These are phyloP conservation scores for Bolborhynchus lineola DNA, from an alignment of 2,113 vertebrate genomes.

Conservation along the genomic window DNA sequence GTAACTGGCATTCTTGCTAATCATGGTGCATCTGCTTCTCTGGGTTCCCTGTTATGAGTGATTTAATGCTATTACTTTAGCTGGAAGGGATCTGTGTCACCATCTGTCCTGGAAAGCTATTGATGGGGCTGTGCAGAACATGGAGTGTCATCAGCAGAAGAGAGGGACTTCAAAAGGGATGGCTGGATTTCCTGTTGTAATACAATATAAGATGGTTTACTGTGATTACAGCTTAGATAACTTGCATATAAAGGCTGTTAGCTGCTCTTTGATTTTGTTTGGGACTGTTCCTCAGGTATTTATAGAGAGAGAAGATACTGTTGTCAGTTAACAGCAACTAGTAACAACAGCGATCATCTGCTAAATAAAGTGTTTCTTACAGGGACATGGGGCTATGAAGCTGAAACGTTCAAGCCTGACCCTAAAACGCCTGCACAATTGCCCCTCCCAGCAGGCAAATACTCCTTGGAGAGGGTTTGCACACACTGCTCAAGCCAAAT, in stretches of 20 bases:
- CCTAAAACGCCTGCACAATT: background rate
- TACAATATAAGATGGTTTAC: constrained; percentile 22
- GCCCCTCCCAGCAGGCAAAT: background rate
- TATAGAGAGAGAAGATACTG: background rate
- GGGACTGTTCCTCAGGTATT: background rate
- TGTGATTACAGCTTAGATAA: background rate
- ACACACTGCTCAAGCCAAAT: background rate
- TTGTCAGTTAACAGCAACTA: background rate
- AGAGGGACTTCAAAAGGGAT: constrained; percentile 12
- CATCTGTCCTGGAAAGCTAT: constrained; percentile 68
- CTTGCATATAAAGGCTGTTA: background rate
- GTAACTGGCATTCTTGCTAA: constrained; percentile 70
- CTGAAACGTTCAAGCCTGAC: background rate
- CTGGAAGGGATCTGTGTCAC: constrained; percentile 69
- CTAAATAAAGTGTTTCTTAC: background rate
- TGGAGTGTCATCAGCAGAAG: constrained; percentile 31
- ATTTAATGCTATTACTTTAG: constrained; percentile 73
- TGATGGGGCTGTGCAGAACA: constrained; percentile 41
- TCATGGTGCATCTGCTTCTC: constrained; percentile 68
- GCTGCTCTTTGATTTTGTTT: background rate
- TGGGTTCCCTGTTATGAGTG: constrained; percentile 65
- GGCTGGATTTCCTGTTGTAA: constrained; percentile 46
- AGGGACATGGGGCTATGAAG: background rate
- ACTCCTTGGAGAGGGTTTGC: background rate
- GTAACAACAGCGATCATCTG: background rate